Evolutionary conservation across 2,888 invertebrate genomes (phyloP).

Genomic region (Hyles lineata): DNA sequence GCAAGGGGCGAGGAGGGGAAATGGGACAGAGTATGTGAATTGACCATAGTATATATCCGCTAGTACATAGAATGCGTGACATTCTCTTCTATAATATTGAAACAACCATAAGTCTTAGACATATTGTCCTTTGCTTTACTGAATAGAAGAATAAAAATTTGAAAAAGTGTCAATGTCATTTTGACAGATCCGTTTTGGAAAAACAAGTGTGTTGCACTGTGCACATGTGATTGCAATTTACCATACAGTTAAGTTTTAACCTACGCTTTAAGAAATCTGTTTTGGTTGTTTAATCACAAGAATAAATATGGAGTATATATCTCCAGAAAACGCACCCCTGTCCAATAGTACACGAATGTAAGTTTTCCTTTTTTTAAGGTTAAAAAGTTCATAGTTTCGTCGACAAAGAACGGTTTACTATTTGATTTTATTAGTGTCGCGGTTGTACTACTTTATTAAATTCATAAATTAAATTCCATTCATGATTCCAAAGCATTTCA

Average conservation of each 20-base stretch:
- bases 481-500: no score
- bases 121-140: background rate
- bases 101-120: background rate
- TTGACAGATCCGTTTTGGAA: background rate
- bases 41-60: background rate
- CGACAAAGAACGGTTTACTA: no score
- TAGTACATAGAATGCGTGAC: background rate
- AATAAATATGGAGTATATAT: conserved; percentile 73
- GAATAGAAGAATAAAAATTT: background rate
- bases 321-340: conserved; percentile 59
- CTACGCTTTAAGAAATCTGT: background rate
- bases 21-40: background rate
- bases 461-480: no score
- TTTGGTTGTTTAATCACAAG: background rate
- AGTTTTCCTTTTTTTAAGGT: conserved; percentile 55
- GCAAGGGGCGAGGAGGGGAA: background rate
- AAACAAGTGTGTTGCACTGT: no score
- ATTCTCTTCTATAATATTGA: background rate
- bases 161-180: background rate
- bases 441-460: no score
- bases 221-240: background rate
- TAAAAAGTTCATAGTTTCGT: conserved; percentile 34
- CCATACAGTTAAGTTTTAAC: no score
- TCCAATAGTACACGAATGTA: conserved; percentile 71
- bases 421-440: no score